Percentiles rank a stretch among this genome's conserved stretches.
These are phyloP conservation scores for Cyanoderma ruficeps DNA, from an alignment of 2,113 vertebrate genomes.

Conservation along the genomic window DNA sequence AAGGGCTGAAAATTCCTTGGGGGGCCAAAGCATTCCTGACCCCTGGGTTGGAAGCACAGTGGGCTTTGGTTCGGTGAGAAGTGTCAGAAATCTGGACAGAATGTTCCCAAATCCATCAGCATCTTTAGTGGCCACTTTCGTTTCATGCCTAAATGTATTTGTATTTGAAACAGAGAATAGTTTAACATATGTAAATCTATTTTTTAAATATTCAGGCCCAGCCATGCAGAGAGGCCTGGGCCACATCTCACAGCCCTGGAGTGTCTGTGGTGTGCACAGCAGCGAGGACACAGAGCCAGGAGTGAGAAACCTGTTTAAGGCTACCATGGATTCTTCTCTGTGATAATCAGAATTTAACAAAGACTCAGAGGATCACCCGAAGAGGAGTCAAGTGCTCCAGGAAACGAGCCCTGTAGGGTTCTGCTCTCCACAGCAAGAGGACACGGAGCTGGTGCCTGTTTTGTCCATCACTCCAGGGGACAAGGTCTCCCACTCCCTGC, in stretches of 20 bases:
- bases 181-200: neutral
- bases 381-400: neutral
- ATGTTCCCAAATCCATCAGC: neutral
- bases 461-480: neutral
- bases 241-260: neutral
- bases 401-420: fast-evolving
- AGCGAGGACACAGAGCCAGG: neutral
- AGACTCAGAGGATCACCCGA: neutral
- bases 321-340: neutral
- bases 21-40: neutral
- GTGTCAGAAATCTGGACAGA: neutral
- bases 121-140: neutral
- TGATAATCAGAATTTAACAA: neutral
- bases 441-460: neutral
- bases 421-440: neutral
- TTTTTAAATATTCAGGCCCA: neutral
- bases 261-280: neutral
- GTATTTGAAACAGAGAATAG: neutral
- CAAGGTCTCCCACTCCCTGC: neutral
- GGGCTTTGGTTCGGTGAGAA: neutral
- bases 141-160: neutral
- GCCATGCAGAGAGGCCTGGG: neutral
- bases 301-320: neutral
- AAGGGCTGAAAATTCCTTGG: neutral
- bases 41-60: neutral